A percentile compares a stretch with the other conserved stretches of the same genome.
phyloP scores from a whole-genome alignment of 2,113 vertebrate species.

The Tylochromis polylepis region DNA sequence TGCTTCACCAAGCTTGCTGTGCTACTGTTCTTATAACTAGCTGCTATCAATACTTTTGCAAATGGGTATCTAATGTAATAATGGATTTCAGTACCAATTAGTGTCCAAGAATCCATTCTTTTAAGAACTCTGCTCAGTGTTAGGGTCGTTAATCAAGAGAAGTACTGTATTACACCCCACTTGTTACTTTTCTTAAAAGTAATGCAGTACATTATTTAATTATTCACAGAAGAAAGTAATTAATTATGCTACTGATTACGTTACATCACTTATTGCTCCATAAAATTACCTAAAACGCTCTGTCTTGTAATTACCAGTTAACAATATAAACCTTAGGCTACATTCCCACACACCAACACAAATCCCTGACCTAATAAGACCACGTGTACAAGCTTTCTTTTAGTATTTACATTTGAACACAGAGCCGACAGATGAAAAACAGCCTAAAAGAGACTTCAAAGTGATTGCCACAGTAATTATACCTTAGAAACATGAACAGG shows the following conservation, averaged over 20 bases:
- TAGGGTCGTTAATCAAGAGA: not conserved
- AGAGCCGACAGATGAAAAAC: not conserved
- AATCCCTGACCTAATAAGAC: not conserved
- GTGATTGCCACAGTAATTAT: not conserved
- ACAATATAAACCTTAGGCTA: not conserved
- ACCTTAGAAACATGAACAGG: not conserved
- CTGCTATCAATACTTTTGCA: not conserved
- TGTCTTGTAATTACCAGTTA: not conserved
- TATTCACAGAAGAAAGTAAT: too few relatives aligned
- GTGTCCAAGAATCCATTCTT: not conserved
- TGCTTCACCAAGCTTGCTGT: not conserved
- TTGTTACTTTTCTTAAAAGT: not conserved
- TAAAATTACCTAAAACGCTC: not conserved
- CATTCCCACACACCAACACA: not conserved
- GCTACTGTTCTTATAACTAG: not conserved
- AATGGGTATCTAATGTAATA: not conserved
- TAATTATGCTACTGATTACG: not conserved
- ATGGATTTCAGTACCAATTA: not conserved
- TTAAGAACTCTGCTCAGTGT: not conserved
- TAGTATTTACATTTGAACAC: not conserved
- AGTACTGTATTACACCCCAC: not conserved
- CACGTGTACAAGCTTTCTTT: not conserved
- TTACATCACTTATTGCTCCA: not conserved
- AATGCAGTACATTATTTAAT: too few relatives aligned
- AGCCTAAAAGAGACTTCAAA: not conserved